phyloP scores from a whole-genome alignment of 2,797 vertebrate species.

The Orestias chungarensis region DNA sequence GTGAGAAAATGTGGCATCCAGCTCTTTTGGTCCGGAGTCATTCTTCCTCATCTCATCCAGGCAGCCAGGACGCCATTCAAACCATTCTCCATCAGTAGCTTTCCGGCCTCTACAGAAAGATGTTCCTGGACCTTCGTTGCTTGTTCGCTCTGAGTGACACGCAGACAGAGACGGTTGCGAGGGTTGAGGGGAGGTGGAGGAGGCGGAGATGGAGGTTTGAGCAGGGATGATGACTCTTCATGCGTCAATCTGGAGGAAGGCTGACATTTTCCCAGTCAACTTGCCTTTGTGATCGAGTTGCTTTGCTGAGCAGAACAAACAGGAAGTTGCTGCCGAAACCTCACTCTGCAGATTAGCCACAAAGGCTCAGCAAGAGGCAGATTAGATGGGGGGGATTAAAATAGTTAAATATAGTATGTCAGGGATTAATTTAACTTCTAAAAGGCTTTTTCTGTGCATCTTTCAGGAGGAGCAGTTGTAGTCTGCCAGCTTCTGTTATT shows the following conservation, averaged over 20 bases:
- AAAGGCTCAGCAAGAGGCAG: slow-evolving; percentile 15
- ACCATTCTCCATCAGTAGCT: neutral
- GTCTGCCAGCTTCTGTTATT: slow-evolving; percentile 36
- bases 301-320: slow-evolving; percentile 17
- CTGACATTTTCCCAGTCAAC: slow-evolving; percentile 17
- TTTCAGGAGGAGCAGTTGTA: slow-evolving; percentile 4
- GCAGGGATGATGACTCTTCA: slow-evolving; percentile 14
- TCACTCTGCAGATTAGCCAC: neutral
- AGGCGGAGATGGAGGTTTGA: slow-evolving; percentile 16
- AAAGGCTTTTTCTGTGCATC: slow-evolving; percentile 7
- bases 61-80: too few relatives aligned
- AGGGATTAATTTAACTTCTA: neutral
- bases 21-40: neutral
- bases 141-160: slow-evolving; percentile 22
- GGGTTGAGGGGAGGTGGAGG: too few relatives aligned
- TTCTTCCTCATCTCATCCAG: neutral
- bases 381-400: slow-evolving; percentile 10
- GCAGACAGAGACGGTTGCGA: too few relatives aligned
- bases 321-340: slow-evolving; percentile 15
- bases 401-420: slow-evolving; percentile 8
- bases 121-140: neutral
- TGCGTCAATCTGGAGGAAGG: slow-evolving; percentile 26
- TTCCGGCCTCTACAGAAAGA: neutral
- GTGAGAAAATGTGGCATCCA: neutral
- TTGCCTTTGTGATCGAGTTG: neutral